phyloP scores from a whole-genome alignment of 2,888 invertebrate species.

The Cinara cedri region DNA sequence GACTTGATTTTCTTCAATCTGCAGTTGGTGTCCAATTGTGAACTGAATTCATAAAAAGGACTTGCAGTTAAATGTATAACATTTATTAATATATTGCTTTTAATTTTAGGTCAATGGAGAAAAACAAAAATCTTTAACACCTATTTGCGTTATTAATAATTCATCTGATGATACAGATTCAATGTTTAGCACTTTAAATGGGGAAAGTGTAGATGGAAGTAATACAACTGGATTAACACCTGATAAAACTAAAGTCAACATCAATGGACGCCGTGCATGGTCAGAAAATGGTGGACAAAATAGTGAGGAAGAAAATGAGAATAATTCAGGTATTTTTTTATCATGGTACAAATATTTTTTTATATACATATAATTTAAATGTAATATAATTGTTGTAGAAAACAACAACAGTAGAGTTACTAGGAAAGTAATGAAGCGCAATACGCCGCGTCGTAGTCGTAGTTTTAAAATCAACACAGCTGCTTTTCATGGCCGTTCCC shows the following conservation, averaged over 20 bases:
- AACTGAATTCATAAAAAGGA: constrained; percentile 22
- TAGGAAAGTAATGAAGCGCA: constrained; percentile 52
- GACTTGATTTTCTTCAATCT: constrained; percentile 31
- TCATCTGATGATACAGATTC: constrained; percentile 54
- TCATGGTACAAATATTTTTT: constrained; percentile 20
- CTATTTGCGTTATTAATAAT: constrained; percentile 13
- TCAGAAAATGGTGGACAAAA: constrained; percentile 32
- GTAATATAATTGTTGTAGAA: background rate
- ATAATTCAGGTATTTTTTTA: constrained; percentile 29
- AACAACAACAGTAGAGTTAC: constrained; percentile 26
- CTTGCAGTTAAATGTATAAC: constrained; percentile 13
- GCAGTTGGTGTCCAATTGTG: constrained; percentile 29
- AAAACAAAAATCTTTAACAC: constrained; percentile 41
- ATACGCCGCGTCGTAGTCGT: constrained; percentile 50
- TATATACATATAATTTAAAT: background rate
- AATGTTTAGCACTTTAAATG: constrained; percentile 45
- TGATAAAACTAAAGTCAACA: constrained; percentile 26
- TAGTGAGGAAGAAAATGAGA: constrained; percentile 55
- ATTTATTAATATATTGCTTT: background rate
- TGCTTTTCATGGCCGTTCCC: constrained; percentile 8
- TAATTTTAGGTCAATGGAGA: constrained; percentile 47
- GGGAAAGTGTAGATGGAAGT: constrained; percentile 46
- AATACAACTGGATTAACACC: background rate
- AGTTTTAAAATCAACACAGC: constrained; percentile 45
- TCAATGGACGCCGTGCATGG: constrained; percentile 23